phyloP scores from a whole-genome alignment of 2,113 vertebrate genomes.

The Dicaeum eximium region DNA sequence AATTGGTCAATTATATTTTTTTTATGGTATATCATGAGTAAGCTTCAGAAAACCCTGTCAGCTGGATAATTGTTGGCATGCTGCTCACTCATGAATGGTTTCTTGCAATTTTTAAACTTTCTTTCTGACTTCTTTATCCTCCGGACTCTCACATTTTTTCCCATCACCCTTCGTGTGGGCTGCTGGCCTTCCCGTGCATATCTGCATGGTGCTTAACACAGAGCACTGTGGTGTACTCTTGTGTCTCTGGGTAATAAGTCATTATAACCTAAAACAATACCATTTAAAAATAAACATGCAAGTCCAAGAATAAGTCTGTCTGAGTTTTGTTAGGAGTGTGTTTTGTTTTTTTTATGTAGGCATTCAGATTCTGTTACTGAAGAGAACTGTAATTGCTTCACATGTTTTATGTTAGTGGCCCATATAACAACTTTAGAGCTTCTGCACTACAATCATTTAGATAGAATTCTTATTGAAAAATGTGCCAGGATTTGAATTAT shows the following conservation, averaged over 20 bases:
- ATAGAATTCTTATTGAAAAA: constrained; percentile 41
- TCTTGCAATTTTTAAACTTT: neutral
- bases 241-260: neutral
- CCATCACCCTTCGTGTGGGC: neutral
- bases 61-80: neutral
- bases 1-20: neutral
- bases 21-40: neutral
- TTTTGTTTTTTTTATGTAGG: neutral
- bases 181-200: neutral
- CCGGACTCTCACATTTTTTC: neutral
- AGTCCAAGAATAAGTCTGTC: neutral
- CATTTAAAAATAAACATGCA: neutral
- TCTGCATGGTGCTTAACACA: neutral
- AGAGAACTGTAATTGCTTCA: constrained; percentile 49
- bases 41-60: neutral
- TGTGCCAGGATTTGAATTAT: constrained; percentile 32
- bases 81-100: neutral
- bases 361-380: constrained; percentile 30
- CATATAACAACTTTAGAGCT: constrained; percentile 32
- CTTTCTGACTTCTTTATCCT: neutral
- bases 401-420: neutral
- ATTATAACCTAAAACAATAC: neutral
- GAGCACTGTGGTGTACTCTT: neutral
- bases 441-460: constrained; percentile 31
- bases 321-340: neutral